These are phyloP conservation scores for Aporophyla lueneburgensis DNA, from an alignment of 2,888 invertebrate genomes.

Conservation along the genomic window DNA sequence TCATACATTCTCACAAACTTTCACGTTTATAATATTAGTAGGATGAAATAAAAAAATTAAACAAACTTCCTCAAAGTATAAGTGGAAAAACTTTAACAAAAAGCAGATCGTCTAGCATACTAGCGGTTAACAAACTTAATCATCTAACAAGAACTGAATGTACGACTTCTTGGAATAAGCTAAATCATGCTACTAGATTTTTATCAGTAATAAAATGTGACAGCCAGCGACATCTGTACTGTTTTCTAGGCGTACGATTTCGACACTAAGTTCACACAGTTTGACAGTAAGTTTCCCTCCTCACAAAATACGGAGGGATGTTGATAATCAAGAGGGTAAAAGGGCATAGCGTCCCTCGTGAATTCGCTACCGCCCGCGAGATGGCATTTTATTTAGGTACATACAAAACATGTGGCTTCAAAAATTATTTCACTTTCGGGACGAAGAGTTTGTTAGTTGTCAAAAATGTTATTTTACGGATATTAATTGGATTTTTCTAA, in stretches of 20 bases:
- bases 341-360: slow-evolving; percentile 56
- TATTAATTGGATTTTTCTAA: too few relatives aligned
- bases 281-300: background rate
- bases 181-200: background rate
- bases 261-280: background rate
- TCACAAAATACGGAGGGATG: slow-evolving; percentile 9
- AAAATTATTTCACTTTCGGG: background rate
- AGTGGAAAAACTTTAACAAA: background rate
- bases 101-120: background rate
- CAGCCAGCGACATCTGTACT: slow-evolving; percentile 72
- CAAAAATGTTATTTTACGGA: background rate
- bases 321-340: slow-evolving; percentile 17
- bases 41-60: too few relatives aligned
- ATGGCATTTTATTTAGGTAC: slow-evolving; percentile 69
- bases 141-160: background rate
- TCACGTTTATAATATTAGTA: too few relatives aligned
- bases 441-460: background rate
- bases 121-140: background rate
- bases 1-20: too few relatives aligned
- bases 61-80: too few relatives aligned
- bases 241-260: background rate
- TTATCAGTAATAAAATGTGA: slow-evolving; percentile 8
- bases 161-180: background rate
- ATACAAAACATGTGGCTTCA: background rate
- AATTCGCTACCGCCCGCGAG: slow-evolving; percentile 76